These are phyloP conservation scores for Puma concolor DNA, from an alignment of 2,113 vertebrate species.

Conservation along the genomic window DNA sequence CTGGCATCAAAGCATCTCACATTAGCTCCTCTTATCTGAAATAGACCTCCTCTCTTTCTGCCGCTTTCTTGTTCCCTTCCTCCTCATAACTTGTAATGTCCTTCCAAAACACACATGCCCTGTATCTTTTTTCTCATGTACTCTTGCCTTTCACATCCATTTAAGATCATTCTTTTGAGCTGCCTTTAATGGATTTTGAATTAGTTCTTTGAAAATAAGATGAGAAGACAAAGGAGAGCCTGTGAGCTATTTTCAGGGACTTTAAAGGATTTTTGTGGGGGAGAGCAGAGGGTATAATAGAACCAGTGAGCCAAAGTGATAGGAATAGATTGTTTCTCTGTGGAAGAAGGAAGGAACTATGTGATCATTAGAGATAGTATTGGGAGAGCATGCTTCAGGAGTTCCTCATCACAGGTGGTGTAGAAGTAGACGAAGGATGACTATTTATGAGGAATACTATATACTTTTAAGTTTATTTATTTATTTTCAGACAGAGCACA, in stretches of 20 bases:
- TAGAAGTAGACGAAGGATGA: background rate
- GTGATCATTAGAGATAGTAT: background rate
- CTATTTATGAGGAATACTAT: background rate
- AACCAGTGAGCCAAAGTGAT: background rate
- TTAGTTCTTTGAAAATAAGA: constrained; percentile 29
- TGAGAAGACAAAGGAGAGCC: background rate
- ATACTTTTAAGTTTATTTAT: too few species aligned
- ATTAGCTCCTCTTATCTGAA: background rate
- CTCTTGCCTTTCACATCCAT: background rate
- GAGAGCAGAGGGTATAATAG: background rate
- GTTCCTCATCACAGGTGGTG: background rate
- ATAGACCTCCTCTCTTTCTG: background rate
- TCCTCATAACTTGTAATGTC: background rate
- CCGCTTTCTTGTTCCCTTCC: background rate
- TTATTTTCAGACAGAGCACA: too few species aligned
- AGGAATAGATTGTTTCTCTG: background rate
- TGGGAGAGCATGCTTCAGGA: background rate
- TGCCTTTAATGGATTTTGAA: constrained; percentile 35
- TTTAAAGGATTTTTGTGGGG: background rate
- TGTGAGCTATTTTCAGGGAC: background rate
- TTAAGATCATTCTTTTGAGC: background rate
- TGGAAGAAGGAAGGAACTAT: background rate
- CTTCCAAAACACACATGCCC: background rate
- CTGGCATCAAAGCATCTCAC: background rate
- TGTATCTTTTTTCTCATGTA: background rate